These are phyloP conservation scores for Onychorhynchus coronatus DNA, from an alignment of 2,113 vertebrate genomes.

Conservation along the genomic window DNA sequence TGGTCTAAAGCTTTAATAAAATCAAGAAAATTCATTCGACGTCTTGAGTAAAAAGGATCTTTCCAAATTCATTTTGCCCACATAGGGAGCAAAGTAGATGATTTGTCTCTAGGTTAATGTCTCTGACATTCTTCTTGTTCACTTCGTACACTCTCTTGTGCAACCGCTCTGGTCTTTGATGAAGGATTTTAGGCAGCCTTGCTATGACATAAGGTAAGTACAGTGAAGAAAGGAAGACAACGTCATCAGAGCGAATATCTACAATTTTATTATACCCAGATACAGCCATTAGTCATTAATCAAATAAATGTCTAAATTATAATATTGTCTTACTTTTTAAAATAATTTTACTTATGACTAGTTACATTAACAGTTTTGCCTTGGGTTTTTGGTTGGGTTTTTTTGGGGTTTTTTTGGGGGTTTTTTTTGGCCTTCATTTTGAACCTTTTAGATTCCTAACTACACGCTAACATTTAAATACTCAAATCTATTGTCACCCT, in stretches of 20 bases:
- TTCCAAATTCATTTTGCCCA: background rate
- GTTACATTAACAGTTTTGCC: background rate
- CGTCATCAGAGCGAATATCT: background rate
- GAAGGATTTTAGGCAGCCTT: background rate
- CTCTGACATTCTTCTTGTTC: background rate
- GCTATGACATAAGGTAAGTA: background rate
- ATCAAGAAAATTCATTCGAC: background rate
- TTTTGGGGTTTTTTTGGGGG: background rate
- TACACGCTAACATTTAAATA: background rate
- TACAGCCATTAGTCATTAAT: background rate
- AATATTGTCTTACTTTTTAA: background rate
- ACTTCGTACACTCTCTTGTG: background rate
- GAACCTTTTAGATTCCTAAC: background rate
- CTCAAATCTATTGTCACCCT: background rate
- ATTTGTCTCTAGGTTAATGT: background rate
- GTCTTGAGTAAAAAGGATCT: background rate
- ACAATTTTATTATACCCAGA: background rate
- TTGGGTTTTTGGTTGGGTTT: background rate
- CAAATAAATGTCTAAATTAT: background rate
- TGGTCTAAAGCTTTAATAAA: background rate
- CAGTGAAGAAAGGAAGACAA: background rate
- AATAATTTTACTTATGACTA: background rate
- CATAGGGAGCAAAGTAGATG: background rate
- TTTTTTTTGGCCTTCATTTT: background rate
- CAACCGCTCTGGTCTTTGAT: background rate